A percentile compares a stretch with the other conserved stretches of the same genome.
These are phyloP conservation scores for Chamaea fasciata DNA, from an alignment of 2,113 vertebrate species.

Conservation along the genomic window DNA sequence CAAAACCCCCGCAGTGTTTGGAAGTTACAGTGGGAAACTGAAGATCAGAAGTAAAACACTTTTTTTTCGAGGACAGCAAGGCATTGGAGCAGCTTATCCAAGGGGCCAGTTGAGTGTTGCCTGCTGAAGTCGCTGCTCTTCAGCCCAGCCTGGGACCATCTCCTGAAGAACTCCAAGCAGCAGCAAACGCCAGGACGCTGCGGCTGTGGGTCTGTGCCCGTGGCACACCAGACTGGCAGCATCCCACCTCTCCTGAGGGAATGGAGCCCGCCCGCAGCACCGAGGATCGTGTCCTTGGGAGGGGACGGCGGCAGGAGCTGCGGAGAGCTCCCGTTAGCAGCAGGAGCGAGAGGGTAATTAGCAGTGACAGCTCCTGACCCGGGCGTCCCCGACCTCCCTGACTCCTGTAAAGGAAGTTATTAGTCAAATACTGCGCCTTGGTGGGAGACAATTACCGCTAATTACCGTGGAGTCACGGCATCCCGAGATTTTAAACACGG, in stretches of 20 bases:
- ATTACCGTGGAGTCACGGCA: background rate
- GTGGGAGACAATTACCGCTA: background rate
- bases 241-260: background rate
- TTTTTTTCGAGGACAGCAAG: background rate
- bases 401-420: background rate
- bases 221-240: background rate
- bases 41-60: background rate
- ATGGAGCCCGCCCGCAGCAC: accelerated
- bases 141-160: background rate
- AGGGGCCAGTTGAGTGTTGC: accelerated
- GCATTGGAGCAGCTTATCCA: background rate
- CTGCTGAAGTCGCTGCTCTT: background rate
- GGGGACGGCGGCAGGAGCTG: background rate
- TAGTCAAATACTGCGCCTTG: background rate
- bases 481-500: background rate
- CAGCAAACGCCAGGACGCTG: accelerated
- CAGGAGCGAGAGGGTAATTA: background rate
- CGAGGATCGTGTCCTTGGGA: background rate
- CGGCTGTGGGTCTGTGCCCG: background rate
- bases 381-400: background rate
- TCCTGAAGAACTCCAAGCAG: background rate
- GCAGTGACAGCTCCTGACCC: background rate
- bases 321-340: background rate
- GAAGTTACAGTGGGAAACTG: background rate
- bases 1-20: background rate